phyloP scores from a whole-genome alignment of 53 echinoderm and acorn worm species.

The Paelopatides confundens region DNA sequence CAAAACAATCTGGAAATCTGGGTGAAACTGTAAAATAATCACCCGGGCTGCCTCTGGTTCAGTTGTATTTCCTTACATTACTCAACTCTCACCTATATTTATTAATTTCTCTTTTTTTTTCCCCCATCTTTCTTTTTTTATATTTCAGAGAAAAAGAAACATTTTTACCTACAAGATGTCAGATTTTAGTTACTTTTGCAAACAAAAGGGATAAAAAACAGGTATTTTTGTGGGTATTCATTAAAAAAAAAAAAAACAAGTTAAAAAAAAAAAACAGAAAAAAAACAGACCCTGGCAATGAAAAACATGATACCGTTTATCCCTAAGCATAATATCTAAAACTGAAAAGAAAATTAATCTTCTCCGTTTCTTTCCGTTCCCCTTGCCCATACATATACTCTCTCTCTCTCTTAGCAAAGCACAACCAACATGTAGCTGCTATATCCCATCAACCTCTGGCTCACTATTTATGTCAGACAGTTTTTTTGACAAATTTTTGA shows the following conservation, averaged over 20 bases:
- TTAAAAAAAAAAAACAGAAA: too few relatives aligned
- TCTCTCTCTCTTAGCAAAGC: background rate
- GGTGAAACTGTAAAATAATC: too few relatives aligned
- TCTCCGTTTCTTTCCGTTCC: background rate
- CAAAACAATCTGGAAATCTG: too few relatives aligned
- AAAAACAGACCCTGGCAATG: background rate
- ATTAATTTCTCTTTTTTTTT: too few relatives aligned
- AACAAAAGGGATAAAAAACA: background rate
- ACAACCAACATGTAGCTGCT: background rate
- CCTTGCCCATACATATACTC: background rate
- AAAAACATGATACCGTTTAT: background rate
- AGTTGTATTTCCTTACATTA: too few relatives aligned
- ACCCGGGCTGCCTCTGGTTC: too few relatives aligned
- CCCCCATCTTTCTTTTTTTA: too few relatives aligned
- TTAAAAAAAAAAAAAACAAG: too few relatives aligned
- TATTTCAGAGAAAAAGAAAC: too few relatives aligned
- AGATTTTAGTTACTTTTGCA: background rate
- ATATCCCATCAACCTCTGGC: background rate
- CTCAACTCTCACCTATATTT: too few relatives aligned
- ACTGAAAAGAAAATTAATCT: background rate
- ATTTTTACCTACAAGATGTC: too few relatives aligned
- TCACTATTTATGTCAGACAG: background rate
- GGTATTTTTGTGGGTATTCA: too few relatives aligned
- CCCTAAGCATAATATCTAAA: background rate
- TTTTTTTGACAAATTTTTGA: slow-evolving; percentile 19